A percentile compares a stretch with the other conserved stretches of the same genome.
Conservation (phyloP, 1,140 invertebrate genomes). For the Sycophila sp. region DNA sequence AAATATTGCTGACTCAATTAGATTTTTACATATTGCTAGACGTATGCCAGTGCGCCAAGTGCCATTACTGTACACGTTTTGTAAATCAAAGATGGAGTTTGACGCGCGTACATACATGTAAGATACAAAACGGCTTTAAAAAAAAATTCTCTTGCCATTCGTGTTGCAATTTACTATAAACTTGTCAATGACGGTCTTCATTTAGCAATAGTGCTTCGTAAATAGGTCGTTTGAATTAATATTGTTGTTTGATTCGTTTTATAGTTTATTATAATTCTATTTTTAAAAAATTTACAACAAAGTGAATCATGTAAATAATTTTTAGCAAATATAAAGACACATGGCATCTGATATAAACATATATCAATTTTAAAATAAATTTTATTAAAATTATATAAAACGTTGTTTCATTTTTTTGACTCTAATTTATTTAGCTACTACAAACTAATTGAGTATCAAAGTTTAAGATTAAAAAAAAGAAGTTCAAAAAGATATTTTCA, state of each 20-base stretch:
- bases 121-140: constrained; percentile 46
- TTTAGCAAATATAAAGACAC: constrained; percentile 54
- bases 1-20: constrained; percentile 28
- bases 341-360: constrained; percentile 44
- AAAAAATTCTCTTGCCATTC: constrained; percentile 52
- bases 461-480: too few species aligned
- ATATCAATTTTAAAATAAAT: constrained; percentile 53
- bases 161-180: constrained; percentile 41
- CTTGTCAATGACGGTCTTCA: constrained; percentile 29
- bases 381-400: constrained; percentile 50
- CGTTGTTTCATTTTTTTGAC: too few species aligned
- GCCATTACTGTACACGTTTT: constrained; percentile 55
- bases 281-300: constrained; percentile 51
- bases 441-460: too few species aligned
- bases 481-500: too few species aligned
- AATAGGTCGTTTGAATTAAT: constrained; percentile 44
- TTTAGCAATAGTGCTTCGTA: constrained; percentile 33
- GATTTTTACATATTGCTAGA: constrained; percentile 44
- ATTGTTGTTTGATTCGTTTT: constrained; percentile 63
- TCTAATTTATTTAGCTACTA: too few species aligned
- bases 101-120: constrained; percentile 31
- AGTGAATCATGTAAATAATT: constrained; percentile 56
- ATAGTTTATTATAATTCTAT: constrained; percentile 64
- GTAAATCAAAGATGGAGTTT: constrained; percentile 39
- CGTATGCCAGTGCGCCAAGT: constrained; percentile 58